phyloP scores from a whole-genome alignment of 2,113 vertebrate species.

The Dipodomys stephensi region DNA sequence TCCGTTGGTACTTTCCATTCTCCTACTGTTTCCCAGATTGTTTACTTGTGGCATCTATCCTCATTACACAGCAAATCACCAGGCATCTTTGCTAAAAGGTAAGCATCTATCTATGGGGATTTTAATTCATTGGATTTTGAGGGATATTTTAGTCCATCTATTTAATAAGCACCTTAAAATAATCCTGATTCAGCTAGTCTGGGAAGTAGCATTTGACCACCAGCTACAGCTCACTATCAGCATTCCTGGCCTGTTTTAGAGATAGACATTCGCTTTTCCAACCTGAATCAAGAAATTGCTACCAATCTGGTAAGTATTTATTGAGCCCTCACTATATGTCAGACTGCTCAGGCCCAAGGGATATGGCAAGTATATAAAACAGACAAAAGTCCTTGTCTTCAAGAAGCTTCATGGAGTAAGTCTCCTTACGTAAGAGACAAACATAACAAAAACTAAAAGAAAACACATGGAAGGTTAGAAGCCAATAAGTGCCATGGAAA shows the following conservation, averaged over 20 bases:
- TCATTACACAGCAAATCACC: background rate
- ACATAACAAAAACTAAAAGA: background rate
- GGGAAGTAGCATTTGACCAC: background rate
- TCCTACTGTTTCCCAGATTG: background rate
- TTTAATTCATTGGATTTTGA: conserved; percentile 19
- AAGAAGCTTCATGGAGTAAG: background rate
- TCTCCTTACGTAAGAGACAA: background rate
- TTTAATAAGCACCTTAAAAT: background rate
- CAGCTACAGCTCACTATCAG: background rate
- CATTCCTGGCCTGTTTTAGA: background rate
- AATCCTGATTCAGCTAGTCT: background rate
- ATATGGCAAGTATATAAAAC: background rate
- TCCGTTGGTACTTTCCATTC: background rate
- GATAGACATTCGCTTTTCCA: background rate
- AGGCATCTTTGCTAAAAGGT: conserved; percentile 15
- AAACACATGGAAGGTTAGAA: background rate
- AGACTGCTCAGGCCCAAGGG: background rate
- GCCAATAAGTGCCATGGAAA: background rate
- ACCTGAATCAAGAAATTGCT: background rate
- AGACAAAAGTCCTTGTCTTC: conserved; percentile 6
- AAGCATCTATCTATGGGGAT: background rate
- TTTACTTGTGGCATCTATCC: background rate
- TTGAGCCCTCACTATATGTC: background rate
- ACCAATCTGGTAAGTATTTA: background rate
- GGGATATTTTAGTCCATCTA: background rate